Conservation (phyloP, 2,113 vertebrate genomes). For the Dryoscopus gambensis region DNA sequence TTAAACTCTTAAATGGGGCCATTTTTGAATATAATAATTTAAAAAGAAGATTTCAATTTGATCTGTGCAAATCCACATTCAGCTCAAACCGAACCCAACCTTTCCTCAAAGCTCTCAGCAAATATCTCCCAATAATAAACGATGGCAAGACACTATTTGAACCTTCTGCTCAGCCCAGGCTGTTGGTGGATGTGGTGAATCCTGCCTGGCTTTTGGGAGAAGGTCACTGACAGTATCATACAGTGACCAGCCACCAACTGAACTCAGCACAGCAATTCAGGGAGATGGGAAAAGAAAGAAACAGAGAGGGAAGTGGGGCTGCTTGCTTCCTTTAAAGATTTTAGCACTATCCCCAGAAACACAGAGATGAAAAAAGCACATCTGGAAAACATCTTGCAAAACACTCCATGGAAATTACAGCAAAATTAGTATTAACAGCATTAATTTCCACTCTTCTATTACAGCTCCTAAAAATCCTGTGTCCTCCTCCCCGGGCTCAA, state of each 20-base stretch:
- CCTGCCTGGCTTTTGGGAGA: not conserved
- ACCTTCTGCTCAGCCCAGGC: not conserved
- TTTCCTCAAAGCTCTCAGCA: not conserved
- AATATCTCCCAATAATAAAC: not conserved
- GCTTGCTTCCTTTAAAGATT: not conserved
- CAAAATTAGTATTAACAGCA: not conserved
- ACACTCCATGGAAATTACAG: not conserved
- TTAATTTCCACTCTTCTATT: not conserved
- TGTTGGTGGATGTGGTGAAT: not conserved
- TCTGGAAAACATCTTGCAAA: not conserved
- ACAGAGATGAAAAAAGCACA: not conserved
- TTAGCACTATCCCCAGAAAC: not conserved
- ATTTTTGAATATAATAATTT: not conserved
- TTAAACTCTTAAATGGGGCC: not conserved
- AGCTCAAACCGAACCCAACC: not conserved
- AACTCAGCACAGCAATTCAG: not conserved
- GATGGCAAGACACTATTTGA: not conserved
- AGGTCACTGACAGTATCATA: accelerated
- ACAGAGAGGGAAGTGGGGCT: not conserved
- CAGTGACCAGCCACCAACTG: not conserved
- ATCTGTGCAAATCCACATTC: not conserved
- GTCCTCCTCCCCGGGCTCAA: not conserved
- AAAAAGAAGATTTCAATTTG: not conserved
- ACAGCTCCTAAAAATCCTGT: not conserved
- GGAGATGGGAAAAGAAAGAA: not conserved